Conservation (phyloP, 1,140 invertebrate genomes). For the Drosophila sp. region DNA sequence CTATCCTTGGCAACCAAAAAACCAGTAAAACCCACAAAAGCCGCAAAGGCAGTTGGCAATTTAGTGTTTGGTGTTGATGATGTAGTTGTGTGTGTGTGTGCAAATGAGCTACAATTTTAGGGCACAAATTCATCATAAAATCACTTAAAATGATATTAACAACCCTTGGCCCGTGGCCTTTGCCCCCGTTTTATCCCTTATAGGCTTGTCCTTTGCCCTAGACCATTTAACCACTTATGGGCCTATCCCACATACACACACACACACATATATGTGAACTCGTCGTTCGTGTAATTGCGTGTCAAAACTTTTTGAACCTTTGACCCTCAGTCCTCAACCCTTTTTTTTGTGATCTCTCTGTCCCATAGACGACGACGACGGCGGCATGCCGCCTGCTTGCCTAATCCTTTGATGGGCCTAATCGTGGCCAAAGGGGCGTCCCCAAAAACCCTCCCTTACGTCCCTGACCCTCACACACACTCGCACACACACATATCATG, state of each 20-base stretch:
- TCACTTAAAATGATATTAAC: conserved; percentile 79
- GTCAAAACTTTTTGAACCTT: conserved; percentile 76
- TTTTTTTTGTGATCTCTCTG: conserved; percentile 13
- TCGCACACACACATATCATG: conserved; percentile 52
- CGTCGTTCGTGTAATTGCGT: conserved; percentile 67
- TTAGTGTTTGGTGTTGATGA: conserved; percentile 56
- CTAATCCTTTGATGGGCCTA: conserved; percentile 80
- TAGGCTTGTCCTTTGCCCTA: conserved; percentile 10
- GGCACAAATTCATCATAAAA: conserved; percentile 81
- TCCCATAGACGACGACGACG: conserved; percentile 32
- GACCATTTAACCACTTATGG: conserved; percentile 18
- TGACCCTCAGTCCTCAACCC: conserved; percentile 49
- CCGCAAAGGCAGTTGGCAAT: conserved; percentile 36
- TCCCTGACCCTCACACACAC: conserved; percentile 16
- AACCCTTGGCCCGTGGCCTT: conserved; percentile 47
- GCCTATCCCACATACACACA: conserved; percentile 46
- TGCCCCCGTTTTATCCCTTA: conserved; percentile 3
- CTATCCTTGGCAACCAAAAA: not conserved
- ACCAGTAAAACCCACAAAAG: conserved; percentile 23
- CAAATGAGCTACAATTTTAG: conserved; percentile 75
- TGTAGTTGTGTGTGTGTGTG: conserved; percentile 50
- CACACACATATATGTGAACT: conserved; percentile 9
- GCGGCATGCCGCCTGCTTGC: conserved; percentile 49
- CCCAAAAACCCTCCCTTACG: not conserved
- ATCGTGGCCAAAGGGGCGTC: conserved; percentile 48